Evolutionary conservation across 2,797 vertebrate species (phyloP), one percentile per base, ranked within the genome.

Genomic region (Xyrichtys novacula): DNA sequence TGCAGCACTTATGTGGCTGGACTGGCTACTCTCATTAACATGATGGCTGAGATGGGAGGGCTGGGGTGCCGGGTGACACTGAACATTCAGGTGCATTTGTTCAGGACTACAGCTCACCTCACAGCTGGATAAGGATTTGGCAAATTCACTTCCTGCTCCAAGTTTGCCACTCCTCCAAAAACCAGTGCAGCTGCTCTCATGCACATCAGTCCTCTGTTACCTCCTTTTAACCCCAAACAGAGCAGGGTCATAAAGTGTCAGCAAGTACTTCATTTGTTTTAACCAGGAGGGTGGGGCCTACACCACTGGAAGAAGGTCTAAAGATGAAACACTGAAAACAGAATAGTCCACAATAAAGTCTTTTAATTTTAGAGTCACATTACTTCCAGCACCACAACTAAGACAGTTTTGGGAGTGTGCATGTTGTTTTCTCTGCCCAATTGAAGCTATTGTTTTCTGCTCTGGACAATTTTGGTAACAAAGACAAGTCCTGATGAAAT

Each of bases 21-120:
- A 80, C 85, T 76, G 85, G 86, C 82, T 80, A 73, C 67, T 88
- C 77, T 91, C 74, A 84, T 91, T 91, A 91, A 84, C 65, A 64
- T 80, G 81, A 84, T n/a, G 68, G 62, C 78, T 22, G 64, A 39
- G 50, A 75, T 50, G 25, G 62, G 54, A 65, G 67, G 42, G 44
- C 26, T 19, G 60, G 75, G 86, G 85, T 53, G 73, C 70, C 26
- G 71, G 59, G 69, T 87, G 84, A 88, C 63, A 83, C 76, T 78
- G 83, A 85, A 87, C 83, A 58, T 77, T 43, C 65, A 74, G 55
- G 32, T 20, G 55, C 71, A 85, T 89, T 86, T 88, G 83, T 84
- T 73, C 75, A 79, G 68, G 82, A 73, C 73, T 65, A 76, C 65
- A 53, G 29, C 63, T n/a, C 48, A 65, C 38, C 63, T 74, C 56